phyloP scores from a whole-genome alignment of 2,113 vertebrate genomes.

The Chitala chitala region DNA sequence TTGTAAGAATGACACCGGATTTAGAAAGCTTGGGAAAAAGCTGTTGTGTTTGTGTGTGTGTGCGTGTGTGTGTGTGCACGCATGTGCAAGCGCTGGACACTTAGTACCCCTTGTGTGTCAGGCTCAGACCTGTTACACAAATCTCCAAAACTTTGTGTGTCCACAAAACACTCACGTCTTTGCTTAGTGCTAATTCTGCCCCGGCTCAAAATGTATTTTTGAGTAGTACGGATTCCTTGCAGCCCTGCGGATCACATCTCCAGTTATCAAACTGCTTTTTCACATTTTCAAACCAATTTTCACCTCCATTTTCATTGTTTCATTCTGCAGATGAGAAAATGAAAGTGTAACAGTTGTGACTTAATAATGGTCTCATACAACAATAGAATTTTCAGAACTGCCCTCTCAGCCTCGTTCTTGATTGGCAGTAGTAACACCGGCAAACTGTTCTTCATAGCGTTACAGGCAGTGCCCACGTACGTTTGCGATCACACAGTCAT shows the following conservation, averaged over 20 bases:
- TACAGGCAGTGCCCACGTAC: not conserved
- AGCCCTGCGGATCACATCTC: not conserved
- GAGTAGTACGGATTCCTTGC: not conserved
- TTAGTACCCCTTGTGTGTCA: too few relatives aligned
- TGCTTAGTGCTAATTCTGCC: not conserved
- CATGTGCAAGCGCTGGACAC: too few relatives aligned
- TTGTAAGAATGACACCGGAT: too few relatives aligned
- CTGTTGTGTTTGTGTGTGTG: too few relatives aligned
- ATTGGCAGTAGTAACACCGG: not conserved
- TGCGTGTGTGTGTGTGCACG: too few relatives aligned
- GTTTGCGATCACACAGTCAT: conserved; percentile 19
- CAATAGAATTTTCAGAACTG: not conserved
- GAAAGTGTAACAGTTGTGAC: not conserved
- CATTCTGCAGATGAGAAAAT: not conserved
- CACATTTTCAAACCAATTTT: too few relatives aligned
- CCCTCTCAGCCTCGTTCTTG: not conserved
- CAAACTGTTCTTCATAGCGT: conserved; percentile 16
- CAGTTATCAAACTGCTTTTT: not conserved
- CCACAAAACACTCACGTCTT: too few relatives aligned
- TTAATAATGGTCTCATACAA: not conserved
- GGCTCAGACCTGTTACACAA: too few relatives aligned
- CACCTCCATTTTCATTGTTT: not conserved
- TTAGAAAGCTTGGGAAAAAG: too few relatives aligned
- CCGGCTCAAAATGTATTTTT: not conserved
- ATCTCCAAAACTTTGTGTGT: too few relatives aligned